Evolutionary conservation across 30 jellyfish, hydroid and myxozoan species (phyloP).

Genomic region (Hydractinia symbiolongicarpus): DNA sequence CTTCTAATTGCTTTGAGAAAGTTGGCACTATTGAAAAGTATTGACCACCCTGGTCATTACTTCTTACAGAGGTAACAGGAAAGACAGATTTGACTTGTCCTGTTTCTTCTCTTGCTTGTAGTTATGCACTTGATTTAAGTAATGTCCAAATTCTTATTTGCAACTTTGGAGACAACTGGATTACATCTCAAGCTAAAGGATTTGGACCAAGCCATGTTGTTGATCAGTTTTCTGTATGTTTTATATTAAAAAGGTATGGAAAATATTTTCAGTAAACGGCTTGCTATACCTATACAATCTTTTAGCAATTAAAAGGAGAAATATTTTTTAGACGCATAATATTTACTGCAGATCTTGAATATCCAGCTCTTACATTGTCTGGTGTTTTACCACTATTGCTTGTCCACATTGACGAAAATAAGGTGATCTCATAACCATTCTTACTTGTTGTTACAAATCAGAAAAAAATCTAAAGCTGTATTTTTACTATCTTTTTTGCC

Average conservation of each 20-base stretch:
- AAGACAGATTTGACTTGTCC: too few relatives aligned
- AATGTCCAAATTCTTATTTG: slow-evolving; percentile 73
- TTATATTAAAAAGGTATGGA: slow-evolving; percentile 62
- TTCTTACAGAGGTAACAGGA: too few relatives aligned
- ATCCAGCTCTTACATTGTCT: slow-evolving; percentile 82
- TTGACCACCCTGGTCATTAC: too few relatives aligned
- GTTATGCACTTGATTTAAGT: slow-evolving; percentile 62
- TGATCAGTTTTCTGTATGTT: slow-evolving; percentile 63
- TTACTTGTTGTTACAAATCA: not conserved
- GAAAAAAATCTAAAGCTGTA: not conserved
- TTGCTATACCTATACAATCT: not conserved
- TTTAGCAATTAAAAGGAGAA: not conserved
- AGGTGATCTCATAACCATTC: slow-evolving; percentile 36
- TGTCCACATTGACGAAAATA: slow-evolving; percentile 81
- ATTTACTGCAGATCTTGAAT: slow-evolving; percentile 85
- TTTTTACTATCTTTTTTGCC: not conserved
- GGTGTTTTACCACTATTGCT: slow-evolving; percentile 82
- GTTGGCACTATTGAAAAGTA: too few relatives aligned
- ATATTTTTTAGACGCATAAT: slow-evolving; percentile 58
- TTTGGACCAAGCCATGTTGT: slow-evolving; percentile 60
- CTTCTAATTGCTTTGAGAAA: too few relatives aligned
- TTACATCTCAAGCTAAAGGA: slow-evolving; percentile 37
- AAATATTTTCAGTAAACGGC: not conserved
- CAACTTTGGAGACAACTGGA: slow-evolving; percentile 69
- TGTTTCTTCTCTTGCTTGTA: not conserved